Percentiles rank a stretch among this genome's conserved stretches.
Conservation (phyloP, 2,113 vertebrate genomes). For the Euleptes europaea region DNA sequence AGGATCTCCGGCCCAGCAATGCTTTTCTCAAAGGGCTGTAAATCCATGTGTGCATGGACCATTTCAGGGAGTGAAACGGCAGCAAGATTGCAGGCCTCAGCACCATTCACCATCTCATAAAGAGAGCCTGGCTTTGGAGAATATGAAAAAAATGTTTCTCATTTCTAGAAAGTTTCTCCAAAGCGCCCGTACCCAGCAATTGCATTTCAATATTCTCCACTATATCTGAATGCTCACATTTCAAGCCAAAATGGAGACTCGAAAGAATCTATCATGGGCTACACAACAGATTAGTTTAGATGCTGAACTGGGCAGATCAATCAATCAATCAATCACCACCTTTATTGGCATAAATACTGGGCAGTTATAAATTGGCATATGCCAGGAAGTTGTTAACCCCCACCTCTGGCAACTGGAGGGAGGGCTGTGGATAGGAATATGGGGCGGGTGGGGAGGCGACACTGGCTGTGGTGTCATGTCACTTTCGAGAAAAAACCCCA, state of each 20-base stretch:
- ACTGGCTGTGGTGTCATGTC: too few species aligned
- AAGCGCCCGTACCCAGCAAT: not conserved
- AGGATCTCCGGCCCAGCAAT: not conserved
- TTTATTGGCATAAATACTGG: too few species aligned
- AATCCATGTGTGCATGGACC: not conserved
- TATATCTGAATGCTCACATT: not conserved
- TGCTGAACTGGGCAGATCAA: not conserved
- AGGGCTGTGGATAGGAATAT: too few species aligned
- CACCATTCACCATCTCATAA: not conserved
- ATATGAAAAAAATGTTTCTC: not conserved
- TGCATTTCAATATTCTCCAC: not conserved
- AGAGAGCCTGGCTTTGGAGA: not conserved
- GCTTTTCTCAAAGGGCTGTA: not conserved
- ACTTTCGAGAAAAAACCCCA: too few species aligned
- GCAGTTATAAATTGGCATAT: not conserved
- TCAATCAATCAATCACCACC: too few species aligned
- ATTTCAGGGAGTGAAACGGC: not conserved
- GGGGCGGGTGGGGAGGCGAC: too few species aligned
- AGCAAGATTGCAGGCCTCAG: not conserved
- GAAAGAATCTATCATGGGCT: not conserved
- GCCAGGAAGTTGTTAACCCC: not conserved
- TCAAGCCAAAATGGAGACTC: not conserved
- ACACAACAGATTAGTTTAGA: not conserved
- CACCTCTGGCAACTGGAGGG: too few species aligned
- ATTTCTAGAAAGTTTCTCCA: not conserved